A percentile compares a stretch with the other conserved stretches of the same genome.
phyloP scores from a whole-genome alignment of 2,888 invertebrate species.

The Melieria crassipennis region DNA sequence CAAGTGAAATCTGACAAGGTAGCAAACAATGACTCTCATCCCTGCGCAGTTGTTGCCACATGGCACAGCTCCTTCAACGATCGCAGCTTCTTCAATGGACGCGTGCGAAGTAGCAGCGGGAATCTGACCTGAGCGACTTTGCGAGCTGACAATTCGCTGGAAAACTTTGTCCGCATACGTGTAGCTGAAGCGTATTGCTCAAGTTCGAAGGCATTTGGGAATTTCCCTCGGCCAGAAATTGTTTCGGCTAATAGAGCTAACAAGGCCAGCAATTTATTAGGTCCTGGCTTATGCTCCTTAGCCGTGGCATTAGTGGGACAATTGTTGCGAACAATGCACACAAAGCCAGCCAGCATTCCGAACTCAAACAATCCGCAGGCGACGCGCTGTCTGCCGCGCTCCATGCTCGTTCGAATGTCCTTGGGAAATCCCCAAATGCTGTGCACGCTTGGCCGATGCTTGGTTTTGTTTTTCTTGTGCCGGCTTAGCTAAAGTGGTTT shows the following conservation, averaged over 20 bases:
- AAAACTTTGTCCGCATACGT: too few relatives aligned
- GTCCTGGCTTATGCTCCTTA: slow-evolving; percentile 3
- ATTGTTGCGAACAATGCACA: slow-evolving; percentile 15
- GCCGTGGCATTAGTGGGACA: slow-evolving; percentile 24
- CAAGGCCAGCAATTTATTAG: slow-evolving; percentile 15
- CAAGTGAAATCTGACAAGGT: slow-evolving; percentile 45
- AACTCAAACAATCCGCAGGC: slow-evolving; percentile 18
- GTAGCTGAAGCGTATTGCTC: too few relatives aligned
- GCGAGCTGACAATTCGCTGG: too few relatives aligned
- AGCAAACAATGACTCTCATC: neutral
- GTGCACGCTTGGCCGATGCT: too few relatives aligned
- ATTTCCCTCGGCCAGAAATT: too few relatives aligned
- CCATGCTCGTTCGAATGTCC: slow-evolving; percentile 10
- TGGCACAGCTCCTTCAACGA: too few relatives aligned
- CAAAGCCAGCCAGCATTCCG: slow-evolving; percentile 1
- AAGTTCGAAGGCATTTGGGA: too few relatives aligned
- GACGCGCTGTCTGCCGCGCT: slow-evolving; percentile 23
- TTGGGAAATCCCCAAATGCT: slow-evolving; percentile 28
- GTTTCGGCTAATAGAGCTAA: neutral
- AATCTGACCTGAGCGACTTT: too few relatives aligned
- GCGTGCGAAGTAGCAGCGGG: too few relatives aligned
- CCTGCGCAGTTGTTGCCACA: neutral
- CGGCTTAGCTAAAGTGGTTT: neutral
- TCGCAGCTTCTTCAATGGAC: too few relatives aligned
- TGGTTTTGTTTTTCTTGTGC: too few relatives aligned